Base-by-base conservation (phyloP, 2,888 invertebrate genomes). In the Drosophila pseudotalamancana region DNA sequence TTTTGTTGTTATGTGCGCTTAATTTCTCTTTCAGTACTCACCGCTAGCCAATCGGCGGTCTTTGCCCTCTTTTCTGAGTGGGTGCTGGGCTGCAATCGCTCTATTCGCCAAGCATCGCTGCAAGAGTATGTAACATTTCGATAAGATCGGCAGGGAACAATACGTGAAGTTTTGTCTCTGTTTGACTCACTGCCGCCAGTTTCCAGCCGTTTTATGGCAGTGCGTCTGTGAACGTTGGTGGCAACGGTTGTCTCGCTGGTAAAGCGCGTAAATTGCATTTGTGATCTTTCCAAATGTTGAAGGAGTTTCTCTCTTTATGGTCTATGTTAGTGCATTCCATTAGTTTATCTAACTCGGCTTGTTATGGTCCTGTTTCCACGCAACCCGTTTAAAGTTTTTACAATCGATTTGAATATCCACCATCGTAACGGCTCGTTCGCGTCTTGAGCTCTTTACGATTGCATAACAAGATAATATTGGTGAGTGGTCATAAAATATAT, bases 141-240 rank as follows among this genome's bases (percentile, higher is more conserved):
- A 32, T 48, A 48, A 37, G 66, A 66, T 66, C 66, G 16, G 23
- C 14, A 5, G 11, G 27, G 6, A n/a, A 29, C 29, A 49, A 31
- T 23, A 14, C 18, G 11, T 18, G n/a, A 37, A 42, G 3, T n/a
- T 19, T 6, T 14, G 31, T n/a, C 19, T 51, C 6, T 51, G 16
- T 16, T 25, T 11, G 29, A 16, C 18, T 60, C 51, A 25, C 21
- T 32, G 37, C 9, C 21, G 23, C 31, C 27, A 40, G 45, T 40
- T n/a, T 29, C 12, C 29, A 12, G 32, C 14, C 21, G 29, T 18
- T 35, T 32, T n/a, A 6, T 29, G 46, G 14, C 70, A 79, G 78
- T 79, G 67, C 57, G 62, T 50, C 48, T 60, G 43, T 31, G 49
- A 46, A 71, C 80, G 55, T 67, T 55, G 74, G 8, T 46, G 57